Base-by-base conservation (phyloP, 2,113 vertebrate species). In the Todiramphus chloris region DNA sequence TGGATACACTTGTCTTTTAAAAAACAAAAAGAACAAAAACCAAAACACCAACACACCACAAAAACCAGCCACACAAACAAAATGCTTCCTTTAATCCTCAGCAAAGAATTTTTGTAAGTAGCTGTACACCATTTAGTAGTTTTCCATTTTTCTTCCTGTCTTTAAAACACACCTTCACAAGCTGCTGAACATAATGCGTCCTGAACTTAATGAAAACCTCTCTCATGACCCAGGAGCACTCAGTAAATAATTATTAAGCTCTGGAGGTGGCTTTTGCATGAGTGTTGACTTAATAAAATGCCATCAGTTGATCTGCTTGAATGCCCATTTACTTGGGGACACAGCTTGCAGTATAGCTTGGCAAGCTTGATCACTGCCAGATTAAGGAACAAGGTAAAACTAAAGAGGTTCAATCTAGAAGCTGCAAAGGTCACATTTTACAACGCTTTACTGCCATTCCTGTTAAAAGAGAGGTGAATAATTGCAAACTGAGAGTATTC, bases 171-270 rank as follows among this genome's bases (percentile, higher is more conserved):
- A 97, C 97, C 93, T 98, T 97, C 97, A 94, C 96, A 96, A 97
- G 94, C 96, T 97, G 97, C 94, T 97, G 97, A 98, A 97, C 97
- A 98, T 97, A 98, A 98, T 98, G 98, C 97, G 96, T 96, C 97
- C 93, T 98, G 97, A 98, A 97, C 98, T 97, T 98, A 97, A 98
- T 96, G 89, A 97, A 97, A 98, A 97, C 91, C 98, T 98, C 98
- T 97, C 98, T 98, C 98, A 97, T 98, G 98, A 98, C 98, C 98
- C 97, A 97, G 96, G 97, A 97, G 94, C 87, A 62, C 94, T 98
- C 86, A 85, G 97, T 98, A 98, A 98, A 98, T 98, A 98, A 98
- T 98, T 98, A 98, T 98, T 98, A 98, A 98, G 94, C 98, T 97
- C 92, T 93, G 94, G 93, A 96, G 96, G 96, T 96, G 91, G 96